Percentiles rank a stretch among this genome's conserved stretches.
Evolutionary conservation across 2,888 invertebrate species (phyloP).

Genomic region (Noctua janthina): DNA sequence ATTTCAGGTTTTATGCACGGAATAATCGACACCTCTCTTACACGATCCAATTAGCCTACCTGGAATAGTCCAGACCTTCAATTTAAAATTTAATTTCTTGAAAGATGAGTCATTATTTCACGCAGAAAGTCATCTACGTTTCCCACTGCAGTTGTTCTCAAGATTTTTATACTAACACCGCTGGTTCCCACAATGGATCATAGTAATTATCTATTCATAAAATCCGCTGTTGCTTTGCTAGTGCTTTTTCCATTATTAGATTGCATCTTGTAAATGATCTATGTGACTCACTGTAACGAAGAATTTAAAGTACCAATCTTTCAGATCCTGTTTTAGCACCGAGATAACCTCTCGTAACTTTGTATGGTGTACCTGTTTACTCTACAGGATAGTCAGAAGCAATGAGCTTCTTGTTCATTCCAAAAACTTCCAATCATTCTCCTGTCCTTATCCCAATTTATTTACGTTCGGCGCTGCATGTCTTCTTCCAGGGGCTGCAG

Average conservation of each 20-base stretch:
- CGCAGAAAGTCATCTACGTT: conserved; percentile 13
- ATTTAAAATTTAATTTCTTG: not conserved
- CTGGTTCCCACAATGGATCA: conserved; percentile 50
- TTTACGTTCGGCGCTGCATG: too few species aligned
- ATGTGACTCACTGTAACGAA: not conserved
- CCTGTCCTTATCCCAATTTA: not conserved
- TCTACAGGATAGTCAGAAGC: not conserved
- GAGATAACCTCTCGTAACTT: not conserved
- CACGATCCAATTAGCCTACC: not conserved
- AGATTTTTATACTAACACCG: conserved; percentile 38
- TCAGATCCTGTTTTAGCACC: not conserved
- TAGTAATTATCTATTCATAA: conserved; percentile 59
- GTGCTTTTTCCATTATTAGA: conserved; percentile 16
- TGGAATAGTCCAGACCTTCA: conserved; percentile 4
- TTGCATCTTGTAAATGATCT: conserved; percentile 30
- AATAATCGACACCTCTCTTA: not conserved
- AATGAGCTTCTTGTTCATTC: not conserved
- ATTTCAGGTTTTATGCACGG: not conserved
- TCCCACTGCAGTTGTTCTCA: conserved; percentile 33
- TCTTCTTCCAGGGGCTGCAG: too few species aligned
- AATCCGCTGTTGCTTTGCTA: conserved; percentile 18
- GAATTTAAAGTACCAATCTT: not conserved
- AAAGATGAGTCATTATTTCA: conserved; percentile 26
- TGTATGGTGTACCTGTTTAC: not conserved
- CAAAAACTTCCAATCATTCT: not conserved